Conservation (phyloP, 2,113 vertebrate genomes). For the Alectura lathami region DNA sequence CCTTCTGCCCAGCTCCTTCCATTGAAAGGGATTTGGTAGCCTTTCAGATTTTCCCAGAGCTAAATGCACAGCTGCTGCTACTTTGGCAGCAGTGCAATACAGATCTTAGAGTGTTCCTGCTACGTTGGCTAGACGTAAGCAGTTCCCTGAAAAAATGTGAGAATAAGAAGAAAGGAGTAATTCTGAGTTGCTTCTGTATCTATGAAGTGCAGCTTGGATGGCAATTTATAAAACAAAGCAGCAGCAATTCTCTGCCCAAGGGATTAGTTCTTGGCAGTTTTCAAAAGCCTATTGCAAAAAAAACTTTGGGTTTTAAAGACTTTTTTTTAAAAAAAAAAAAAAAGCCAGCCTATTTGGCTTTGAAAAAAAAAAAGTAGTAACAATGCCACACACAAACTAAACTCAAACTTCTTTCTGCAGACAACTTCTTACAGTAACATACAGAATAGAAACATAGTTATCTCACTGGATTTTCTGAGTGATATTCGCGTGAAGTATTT, state of each 20-base stretch:
- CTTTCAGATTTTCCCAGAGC: slow-evolving; percentile 8
- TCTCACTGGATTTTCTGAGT: background rate
- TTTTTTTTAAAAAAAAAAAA: background rate
- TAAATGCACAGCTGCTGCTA: slow-evolving; percentile 12
- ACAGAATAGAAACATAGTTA: background rate
- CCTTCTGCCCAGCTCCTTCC: background rate
- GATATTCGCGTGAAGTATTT: background rate
- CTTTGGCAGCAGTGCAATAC: background rate
- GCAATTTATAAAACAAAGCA: background rate
- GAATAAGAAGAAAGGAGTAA: background rate
- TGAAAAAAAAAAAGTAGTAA: background rate
- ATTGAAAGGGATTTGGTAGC: background rate
- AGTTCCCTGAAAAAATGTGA: background rate
- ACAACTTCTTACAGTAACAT: background rate
- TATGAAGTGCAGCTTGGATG: background rate
- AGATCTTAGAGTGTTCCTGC: background rate
- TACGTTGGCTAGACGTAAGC: background rate
- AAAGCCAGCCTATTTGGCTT: background rate
- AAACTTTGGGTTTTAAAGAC: background rate
- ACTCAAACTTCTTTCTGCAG: background rate
- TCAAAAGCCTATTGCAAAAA: background rate
- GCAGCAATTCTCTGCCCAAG: background rate
- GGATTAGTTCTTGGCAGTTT: background rate
- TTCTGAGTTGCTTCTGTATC: background rate
- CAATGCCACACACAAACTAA: background rate